Evolutionary conservation across 35 echinoderm and acorn worm species (phyloP), one percentile per base, ranked within the genome.

Genomic region (Nesometra sesokonis): DNA sequence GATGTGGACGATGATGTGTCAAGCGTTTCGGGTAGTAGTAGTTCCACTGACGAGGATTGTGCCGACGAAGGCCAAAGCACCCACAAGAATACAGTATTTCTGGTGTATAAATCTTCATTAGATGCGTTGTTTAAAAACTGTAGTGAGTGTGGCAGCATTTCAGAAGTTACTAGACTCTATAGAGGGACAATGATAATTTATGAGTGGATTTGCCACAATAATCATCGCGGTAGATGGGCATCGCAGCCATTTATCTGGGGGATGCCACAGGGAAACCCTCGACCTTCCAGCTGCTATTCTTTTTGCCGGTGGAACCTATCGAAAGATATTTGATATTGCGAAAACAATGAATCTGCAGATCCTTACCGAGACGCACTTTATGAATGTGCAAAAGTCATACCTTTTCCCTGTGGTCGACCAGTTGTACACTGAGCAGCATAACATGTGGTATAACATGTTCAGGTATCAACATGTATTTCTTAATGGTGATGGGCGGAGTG

Each of bases 401-500:
- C 34, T 83, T 11, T 83, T 39, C 11, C 81, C 81, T 37, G 33
- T 29, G 0, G 30, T 83, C 4, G 7, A 83, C 15, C 0, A 5
- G 0, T 11, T 39, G 33, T 83, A 39, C 9, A 23, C 37, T 8
- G 32, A 83, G 11, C 3, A 80, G 11, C 78, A 80, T 15, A 2
- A 33, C 0, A 80, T 34, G 31, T 32, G 31, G 31, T 4, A 32
- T 32, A 21, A 32, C 32, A 9, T 30, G 11, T 80, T 80, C 23
- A 19, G 29, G 0, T 34, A 32, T 21, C 30, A 77, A 43, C 27
- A 31, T 35, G 39, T 52, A 21, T 37, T 19, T 17, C 29, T 94
- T 13, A 34, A 33, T 32, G 93, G 86, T 13, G 93, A 90, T 80
- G 93, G 93, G 3, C 37, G 93, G 5, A 90, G 93, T 46, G 85